These are phyloP conservation scores for Bedellia somnulentella DNA, from an alignment of 2,888 invertebrate genomes.

Conservation along the genomic window DNA sequence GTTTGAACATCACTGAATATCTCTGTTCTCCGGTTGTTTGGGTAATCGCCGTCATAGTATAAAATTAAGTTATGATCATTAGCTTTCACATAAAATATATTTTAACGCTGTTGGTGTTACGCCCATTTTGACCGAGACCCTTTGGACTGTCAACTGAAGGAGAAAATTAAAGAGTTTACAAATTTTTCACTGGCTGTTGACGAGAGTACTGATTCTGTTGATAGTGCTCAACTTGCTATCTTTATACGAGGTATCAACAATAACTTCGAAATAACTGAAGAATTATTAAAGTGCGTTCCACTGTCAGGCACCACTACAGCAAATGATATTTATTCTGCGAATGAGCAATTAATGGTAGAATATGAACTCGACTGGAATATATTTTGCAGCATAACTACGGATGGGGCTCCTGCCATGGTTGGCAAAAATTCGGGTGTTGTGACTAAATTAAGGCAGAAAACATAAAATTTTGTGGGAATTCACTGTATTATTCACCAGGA, in stretches of 20 bases:
- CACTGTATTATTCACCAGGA: slow-evolving; percentile 5
- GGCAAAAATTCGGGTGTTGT: neutral
- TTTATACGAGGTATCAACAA: neutral
- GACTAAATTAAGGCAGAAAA: too few relatives aligned
- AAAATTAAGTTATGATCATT: too few relatives aligned
- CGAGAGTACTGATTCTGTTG: neutral
- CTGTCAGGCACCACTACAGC: neutral
- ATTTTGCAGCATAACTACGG: neutral
- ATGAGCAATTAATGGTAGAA: too few relatives aligned
- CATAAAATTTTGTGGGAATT: neutral
- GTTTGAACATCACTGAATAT: too few relatives aligned
- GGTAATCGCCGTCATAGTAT: too few relatives aligned
- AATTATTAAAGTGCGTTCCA: neutral
- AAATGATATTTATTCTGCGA: too few relatives aligned
- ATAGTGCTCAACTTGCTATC: neutral
- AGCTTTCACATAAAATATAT: too few relatives aligned
- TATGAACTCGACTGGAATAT: neutral
- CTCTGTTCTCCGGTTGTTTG: too few relatives aligned
- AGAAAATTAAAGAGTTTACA: neutral
- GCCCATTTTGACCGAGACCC: too few relatives aligned
- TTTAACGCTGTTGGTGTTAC: too few relatives aligned
- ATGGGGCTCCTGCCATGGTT: neutral
- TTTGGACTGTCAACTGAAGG: neutral
- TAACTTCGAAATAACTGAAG: neutral
- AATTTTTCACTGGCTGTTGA: slow-evolving; percentile 1